These are phyloP conservation scores for Dysidea cf. avara DNA, from an alignment of 37 sponge, comb jelly and placozoan genomes.

Conservation along the genomic window DNA sequence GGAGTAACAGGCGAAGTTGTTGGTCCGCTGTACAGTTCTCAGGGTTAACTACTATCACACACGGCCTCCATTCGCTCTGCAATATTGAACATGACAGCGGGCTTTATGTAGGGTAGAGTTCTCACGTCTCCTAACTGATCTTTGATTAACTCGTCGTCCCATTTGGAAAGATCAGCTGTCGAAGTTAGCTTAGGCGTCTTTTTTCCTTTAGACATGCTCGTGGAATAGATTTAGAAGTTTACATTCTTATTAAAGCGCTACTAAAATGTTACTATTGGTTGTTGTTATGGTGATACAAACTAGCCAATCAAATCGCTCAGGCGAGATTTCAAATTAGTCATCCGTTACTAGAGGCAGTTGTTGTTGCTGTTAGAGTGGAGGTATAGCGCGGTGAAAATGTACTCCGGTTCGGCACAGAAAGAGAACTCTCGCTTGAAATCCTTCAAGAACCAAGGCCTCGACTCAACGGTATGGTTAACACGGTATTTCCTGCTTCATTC, in stretches of 20 bases:
- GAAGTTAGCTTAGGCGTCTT: constrained; percentile 15
- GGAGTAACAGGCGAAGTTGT: constrained; percentile 19
- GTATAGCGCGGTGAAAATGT: too few species aligned
- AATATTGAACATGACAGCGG: not conserved
- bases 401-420: constrained; percentile 13
- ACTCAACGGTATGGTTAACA: constrained; percentile 31
- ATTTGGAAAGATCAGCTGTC: constrained; percentile 1
- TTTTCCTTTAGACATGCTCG: constrained; percentile 47
- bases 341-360: too few species aligned
- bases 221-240: too few species aligned
- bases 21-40: constrained; percentile 1
- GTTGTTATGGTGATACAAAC: too few species aligned
- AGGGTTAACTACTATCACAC: constrained; percentile 36
- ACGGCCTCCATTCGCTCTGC: constrained; percentile 59
- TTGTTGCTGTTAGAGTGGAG: too few species aligned
- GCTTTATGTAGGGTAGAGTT: not conserved
- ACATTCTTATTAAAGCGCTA: too few species aligned
- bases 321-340: too few species aligned
- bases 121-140: constrained; percentile 19
- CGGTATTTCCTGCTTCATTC: not conserved
- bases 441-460: constrained; percentile 77
- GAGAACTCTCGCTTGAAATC: constrained; percentile 60
- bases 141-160: constrained; percentile 40
- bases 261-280: too few species aligned
- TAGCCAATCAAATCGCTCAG: too few species aligned